A percentile compares a stretch with the other conserved stretches of the same genome.
These are phyloP conservation scores for Eupleurogrammus muticus DNA, from an alignment of 2,797 vertebrate species.

Conservation along the genomic window DNA sequence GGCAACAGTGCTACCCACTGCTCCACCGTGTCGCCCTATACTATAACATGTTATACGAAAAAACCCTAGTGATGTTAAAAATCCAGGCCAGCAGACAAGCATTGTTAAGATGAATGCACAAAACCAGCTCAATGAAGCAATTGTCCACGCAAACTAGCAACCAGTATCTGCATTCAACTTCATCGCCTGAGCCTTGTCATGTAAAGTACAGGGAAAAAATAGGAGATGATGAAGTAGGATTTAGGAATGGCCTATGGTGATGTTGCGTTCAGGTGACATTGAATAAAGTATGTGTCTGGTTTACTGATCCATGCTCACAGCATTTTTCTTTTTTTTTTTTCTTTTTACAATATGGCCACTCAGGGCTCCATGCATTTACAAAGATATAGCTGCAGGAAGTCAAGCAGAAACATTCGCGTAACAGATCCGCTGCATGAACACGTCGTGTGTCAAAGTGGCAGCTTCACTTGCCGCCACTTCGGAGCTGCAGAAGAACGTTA, in stretches of 20 bases:
- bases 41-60: background rate
- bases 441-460: slow-evolving; percentile 25
- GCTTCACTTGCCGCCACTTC: slow-evolving; percentile 24
- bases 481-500: slow-evolving; percentile 10
- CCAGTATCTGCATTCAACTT: no score
- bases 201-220: background rate
- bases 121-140: background rate
- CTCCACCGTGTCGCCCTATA: no score
- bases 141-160: background rate
- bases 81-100: background rate
- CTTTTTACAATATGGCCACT: no score
- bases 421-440: background rate
- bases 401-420: background rate
- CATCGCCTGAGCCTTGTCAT: background rate
- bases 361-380: no score
- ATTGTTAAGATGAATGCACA: background rate
- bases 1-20: no score
- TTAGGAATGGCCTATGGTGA: background rate
- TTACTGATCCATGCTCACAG: no score
- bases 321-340: no score
- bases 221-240: no score
- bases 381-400: no score
- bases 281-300: background rate
- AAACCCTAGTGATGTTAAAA: background rate
- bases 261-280: background rate